Evolutionary conservation across 2,888 invertebrate genomes (phyloP).

Genomic region (Tetropium fuscum): DNA sequence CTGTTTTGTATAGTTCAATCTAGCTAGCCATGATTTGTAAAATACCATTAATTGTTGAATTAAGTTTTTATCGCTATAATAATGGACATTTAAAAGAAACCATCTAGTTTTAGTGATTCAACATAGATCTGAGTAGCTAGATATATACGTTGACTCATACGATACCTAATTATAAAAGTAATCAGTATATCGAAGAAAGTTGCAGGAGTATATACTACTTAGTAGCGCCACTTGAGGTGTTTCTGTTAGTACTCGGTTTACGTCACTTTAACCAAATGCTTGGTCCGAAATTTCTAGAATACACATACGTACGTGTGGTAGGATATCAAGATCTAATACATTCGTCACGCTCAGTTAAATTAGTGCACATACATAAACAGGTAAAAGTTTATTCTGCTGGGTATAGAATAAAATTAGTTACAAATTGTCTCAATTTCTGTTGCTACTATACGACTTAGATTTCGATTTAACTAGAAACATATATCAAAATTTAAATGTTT

Average conservation of each 20-base stretch:
- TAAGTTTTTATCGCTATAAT: slow-evolving; percentile 50
- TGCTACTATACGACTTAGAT: too few species aligned
- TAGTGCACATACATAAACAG: too few species aligned
- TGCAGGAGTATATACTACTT: slow-evolving; percentile 57
- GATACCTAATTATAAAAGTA: slow-evolving; percentile 56
- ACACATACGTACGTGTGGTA: too few species aligned
- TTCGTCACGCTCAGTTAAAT: too few species aligned
- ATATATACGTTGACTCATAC: slow-evolving; percentile 55
- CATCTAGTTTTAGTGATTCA: slow-evolving; percentile 58
- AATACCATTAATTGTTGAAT: slow-evolving; percentile 43
- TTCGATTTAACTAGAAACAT: too few species aligned
- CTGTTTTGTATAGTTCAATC: slow-evolving; percentile 44
- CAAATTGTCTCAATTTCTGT: too few species aligned
- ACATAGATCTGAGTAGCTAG: slow-evolving; percentile 59
- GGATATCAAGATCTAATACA: too few species aligned
- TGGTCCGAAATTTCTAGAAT: too few species aligned
- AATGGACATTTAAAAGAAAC: slow-evolving; percentile 49
- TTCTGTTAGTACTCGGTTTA: slow-evolving; percentile 57
- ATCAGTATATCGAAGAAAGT: slow-evolving; percentile 61
- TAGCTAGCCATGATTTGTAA: slow-evolving; percentile 45
- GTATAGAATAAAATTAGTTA: too few species aligned
- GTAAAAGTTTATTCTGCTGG: too few species aligned
- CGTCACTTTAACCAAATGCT: too few species aligned
- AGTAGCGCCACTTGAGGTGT: slow-evolving; percentile 57
- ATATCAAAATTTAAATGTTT: too few species aligned